Evolutionary conservation across 2,113 vertebrate genomes (phyloP).

Genomic region (Mixornis gularis): DNA sequence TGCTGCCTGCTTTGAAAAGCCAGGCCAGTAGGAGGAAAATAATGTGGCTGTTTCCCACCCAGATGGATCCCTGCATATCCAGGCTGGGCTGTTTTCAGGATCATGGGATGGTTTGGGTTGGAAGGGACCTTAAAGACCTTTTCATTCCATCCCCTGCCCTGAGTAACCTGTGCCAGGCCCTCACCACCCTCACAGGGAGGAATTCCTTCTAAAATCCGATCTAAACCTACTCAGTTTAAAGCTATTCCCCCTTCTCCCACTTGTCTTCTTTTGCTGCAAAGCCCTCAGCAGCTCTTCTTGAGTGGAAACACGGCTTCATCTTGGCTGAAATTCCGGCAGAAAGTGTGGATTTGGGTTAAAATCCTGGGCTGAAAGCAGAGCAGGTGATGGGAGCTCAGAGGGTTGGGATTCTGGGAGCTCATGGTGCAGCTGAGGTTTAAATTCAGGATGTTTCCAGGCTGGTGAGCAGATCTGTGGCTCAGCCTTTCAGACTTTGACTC

Average conservation of each 20-base stretch:
- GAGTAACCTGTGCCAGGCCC: background rate
- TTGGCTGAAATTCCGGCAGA: background rate
- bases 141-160: rapidly evolving
- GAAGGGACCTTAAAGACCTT: background rate
- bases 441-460: background rate
- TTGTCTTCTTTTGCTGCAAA: background rate
- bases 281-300: background rate
- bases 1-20: background rate
- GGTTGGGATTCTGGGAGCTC: background rate
- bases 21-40: background rate
- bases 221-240: background rate
- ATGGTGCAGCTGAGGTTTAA: background rate
- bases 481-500: background rate
- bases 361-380: background rate
- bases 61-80: rapidly evolving
- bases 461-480: background rate
- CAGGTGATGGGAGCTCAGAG: background rate
- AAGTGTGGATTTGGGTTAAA: background rate
- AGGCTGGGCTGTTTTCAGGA: background rate
- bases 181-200: background rate
- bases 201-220: background rate
- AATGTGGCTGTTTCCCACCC: background rate
- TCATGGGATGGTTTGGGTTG: background rate
- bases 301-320: background rate
- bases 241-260: background rate